These are phyloP conservation scores for Helostoma temminkii DNA, from an alignment of 2,797 vertebrate genomes.

Conservation along the genomic window DNA sequence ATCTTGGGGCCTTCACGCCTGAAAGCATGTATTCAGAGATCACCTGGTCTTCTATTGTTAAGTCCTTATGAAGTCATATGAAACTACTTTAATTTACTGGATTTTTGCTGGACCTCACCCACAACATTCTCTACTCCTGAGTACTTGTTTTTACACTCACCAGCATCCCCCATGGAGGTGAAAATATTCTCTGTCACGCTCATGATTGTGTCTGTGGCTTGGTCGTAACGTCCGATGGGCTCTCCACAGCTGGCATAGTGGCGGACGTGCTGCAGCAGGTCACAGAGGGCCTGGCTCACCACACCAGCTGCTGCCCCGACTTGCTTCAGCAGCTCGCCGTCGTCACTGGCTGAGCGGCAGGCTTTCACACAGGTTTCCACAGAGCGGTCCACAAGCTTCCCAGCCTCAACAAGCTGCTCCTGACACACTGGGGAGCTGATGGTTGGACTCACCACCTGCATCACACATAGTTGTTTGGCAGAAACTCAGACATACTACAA, in stretches of 20 bases:
- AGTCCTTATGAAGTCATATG: background rate
- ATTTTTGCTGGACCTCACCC: background rate
- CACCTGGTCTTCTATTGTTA: background rate
- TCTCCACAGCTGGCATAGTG: constrained; percentile 97
- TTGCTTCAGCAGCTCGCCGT: constrained; percentile 93
- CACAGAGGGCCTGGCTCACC: constrained; percentile 95
- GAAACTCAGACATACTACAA: no score
- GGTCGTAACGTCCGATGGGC: constrained; percentile 98
- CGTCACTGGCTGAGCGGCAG: constrained; percentile 93
- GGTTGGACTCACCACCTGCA: constrained; percentile 96
- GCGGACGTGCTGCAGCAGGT: constrained; percentile 96
- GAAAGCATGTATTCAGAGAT: constrained; percentile 30
- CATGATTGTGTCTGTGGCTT: constrained; percentile 99
- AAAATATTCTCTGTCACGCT: constrained; percentile 99
- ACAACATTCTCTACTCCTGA: background rate
- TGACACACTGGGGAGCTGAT: constrained; percentile 99
- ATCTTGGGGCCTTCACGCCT: constrained; percentile 18
- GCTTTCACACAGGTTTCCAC: constrained; percentile 96
- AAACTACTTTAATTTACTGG: background rate
- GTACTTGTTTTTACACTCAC: constrained; percentile 81
- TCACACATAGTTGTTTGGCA: constrained; percentile 19
- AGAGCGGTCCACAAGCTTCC: constrained; percentile 97
- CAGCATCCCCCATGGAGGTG: constrained; percentile 98
- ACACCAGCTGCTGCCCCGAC: constrained; percentile 91
- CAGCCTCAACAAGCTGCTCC: constrained; percentile 97